Evolutionary conservation across 1,140 invertebrate species (phyloP), one percentile per base, ranked within the genome.

Genomic region (Cyclina sinensis): DNA sequence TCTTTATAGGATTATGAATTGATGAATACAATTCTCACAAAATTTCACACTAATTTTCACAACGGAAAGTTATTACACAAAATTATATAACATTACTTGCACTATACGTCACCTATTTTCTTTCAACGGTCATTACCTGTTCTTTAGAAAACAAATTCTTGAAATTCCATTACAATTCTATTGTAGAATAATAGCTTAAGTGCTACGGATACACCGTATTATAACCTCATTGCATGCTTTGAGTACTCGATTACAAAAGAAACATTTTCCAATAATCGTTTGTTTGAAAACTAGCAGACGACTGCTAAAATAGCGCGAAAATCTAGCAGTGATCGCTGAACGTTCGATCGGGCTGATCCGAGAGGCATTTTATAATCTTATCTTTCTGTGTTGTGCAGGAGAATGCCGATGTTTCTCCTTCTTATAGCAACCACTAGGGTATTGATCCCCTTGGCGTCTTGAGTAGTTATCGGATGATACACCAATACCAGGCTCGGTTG

Each of bases 191-290:
- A 70, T 70, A 70, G 21, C 21, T 70, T 2, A 70, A 70, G 65
- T 70, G 32, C 27, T 24, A 30, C 21, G 27, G 46, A 35, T 21
- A 54, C 48, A 35, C 14, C 46, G 16, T 78, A 78, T 78, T 35
- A 54, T 35, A 43, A 78, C 74, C 24, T 35, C 16, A 54, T 78
- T 51, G 46, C 74, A 35, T 11, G 74, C 74, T 43, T 43, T 74
- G 70, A 74, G 48, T 74, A 43, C 16, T 46, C 21, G 18, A 74
- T 78, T 78, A 78, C 74, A 81, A 81, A 81, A 65, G 79, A 46
- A 81, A 62, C 37, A 81, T 81, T 79, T 83, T 83, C 81, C 81
- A 70, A 83, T 83, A 83, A 68, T 70, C 37, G n/a, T 32, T 21
- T 46, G 9, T 27, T 9, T 30, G 43, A 48, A 39, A 62, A 32